Evolutionary conservation across 1,140 invertebrate genomes (phyloP).

Genomic region (Trachymyrmex cornetzi): DNA sequence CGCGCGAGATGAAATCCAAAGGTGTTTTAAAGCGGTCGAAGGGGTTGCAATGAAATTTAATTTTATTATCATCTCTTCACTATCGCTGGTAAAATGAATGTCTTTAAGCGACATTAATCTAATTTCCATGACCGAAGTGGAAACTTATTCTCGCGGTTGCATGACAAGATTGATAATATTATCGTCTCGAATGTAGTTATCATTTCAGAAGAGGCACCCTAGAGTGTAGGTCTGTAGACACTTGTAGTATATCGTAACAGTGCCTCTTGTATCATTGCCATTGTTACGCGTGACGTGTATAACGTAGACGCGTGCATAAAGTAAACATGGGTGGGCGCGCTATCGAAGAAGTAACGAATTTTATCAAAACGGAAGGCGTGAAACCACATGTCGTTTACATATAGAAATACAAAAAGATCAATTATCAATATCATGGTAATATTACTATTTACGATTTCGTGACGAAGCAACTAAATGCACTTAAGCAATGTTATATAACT

Average conservation of each 20-base stretch:
- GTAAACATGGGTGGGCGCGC: conserved; percentile 22
- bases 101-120: conserved; percentile 76
- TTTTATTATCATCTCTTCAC: conserved; percentile 61
- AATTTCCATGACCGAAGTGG: conserved; percentile 60
- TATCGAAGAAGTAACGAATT: conserved; percentile 31
- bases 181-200: conserved; percentile 44
- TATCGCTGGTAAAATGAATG: conserved; percentile 50
- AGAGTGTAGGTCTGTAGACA: not conserved
- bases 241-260: conserved; percentile 6
- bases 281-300: conserved; percentile 39
- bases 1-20: not conserved
- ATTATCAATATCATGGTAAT: not conserved
- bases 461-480: not conserved
- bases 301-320: conserved; percentile 6
- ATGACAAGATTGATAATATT: conserved; percentile 64
- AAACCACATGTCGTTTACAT: not conserved
- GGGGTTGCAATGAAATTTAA: conserved; percentile 27
- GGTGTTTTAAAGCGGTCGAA: not conserved
- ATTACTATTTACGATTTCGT: not conserved
- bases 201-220: not conserved
- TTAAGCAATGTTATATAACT: not conserved
- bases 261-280: conserved; percentile 1
- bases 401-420: not conserved
- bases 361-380: conserved; percentile 35
- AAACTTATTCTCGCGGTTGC: conserved; percentile 1